phyloP scores from a whole-genome alignment of 2,113 vertebrate species.

The Hippocampus abdominalis region DNA sequence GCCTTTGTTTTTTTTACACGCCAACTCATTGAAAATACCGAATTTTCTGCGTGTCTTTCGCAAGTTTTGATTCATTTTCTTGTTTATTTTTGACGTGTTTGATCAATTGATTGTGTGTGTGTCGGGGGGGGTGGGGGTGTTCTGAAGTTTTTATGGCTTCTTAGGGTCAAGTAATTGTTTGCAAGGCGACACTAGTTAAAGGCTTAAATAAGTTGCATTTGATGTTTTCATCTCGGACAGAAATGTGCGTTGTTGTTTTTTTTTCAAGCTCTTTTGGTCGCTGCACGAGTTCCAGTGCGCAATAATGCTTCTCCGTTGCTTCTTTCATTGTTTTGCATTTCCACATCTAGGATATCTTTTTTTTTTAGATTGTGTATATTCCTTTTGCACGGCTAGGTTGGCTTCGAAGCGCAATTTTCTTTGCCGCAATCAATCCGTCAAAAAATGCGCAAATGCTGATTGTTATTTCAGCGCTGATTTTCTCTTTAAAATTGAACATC shows the following conservation, averaged over 20 bases:
- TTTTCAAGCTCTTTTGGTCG: not conserved
- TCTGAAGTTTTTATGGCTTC: not conserved
- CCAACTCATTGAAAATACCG: not conserved
- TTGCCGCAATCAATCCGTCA: not conserved
- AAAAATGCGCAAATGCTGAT: not conserved
- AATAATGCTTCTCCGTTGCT: not conserved
- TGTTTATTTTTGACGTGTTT: not conserved
- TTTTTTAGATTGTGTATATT: not conserved
- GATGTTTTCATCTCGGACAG: not conserved
- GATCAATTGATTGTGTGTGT: not conserved
- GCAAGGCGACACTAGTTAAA: not conserved
- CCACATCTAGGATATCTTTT: not conserved
- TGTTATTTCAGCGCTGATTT: not conserved
- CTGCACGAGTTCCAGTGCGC: not conserved
- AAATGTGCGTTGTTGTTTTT: not conserved
- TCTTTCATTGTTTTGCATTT: not conserved
- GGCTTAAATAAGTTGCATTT: not conserved
- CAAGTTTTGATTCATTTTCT: not conserved
- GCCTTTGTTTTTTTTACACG: not conserved
- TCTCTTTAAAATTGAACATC: not conserved
- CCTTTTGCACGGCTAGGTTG: not conserved
- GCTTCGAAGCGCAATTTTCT: not conserved
- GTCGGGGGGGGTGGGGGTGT: too few relatives aligned
- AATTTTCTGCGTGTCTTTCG: not conserved
- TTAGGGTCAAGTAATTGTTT: not conserved